These are phyloP conservation scores for Percina caprodes DNA, from an alignment of 2,113 vertebrate genomes.

Conservation along the genomic window DNA sequence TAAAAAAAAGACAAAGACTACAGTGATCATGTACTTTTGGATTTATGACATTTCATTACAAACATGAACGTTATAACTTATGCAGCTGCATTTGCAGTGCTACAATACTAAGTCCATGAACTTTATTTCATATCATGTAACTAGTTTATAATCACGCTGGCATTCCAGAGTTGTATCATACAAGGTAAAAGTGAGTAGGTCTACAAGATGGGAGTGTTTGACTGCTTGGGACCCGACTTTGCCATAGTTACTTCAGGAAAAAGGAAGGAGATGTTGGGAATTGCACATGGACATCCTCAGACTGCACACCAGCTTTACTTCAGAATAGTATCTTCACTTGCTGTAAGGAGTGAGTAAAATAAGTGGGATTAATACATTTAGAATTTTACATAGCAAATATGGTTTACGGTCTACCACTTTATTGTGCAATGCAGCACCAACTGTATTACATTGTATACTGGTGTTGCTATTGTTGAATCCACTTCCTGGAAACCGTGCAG, in stretches of 20 bases:
- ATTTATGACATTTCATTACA: slow-evolving; percentile 45
- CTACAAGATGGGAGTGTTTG: slow-evolving; percentile 13
- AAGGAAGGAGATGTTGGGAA: slow-evolving; percentile 42
- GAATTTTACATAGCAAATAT: not conserved
- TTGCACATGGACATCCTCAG: slow-evolving; percentile 43
- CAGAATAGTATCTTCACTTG: slow-evolving; percentile 90
- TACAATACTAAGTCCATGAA: slow-evolving; percentile 36
- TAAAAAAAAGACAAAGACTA: slow-evolving; percentile 12
- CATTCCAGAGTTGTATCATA: not conserved
- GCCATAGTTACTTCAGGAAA: not conserved
- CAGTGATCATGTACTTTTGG: not conserved
- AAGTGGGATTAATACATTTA: not conserved
- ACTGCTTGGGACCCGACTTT: slow-evolving; percentile 15
- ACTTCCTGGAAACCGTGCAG: not conserved
- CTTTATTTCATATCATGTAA: slow-evolving; percentile 33
- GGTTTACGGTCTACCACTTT: not conserved
- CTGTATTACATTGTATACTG: not conserved
- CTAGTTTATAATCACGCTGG: slow-evolving; percentile 23
- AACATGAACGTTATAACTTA: slow-evolving; percentile 46
- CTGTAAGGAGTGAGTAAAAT: slow-evolving; percentile 71
- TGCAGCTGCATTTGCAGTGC: not conserved
- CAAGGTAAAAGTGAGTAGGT: slow-evolving; percentile 11
- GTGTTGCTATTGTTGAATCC: not conserved
- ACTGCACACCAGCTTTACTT: slow-evolving; percentile 69
- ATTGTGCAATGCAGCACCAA: not conserved